A percentile compares a stretch with the other conserved stretches of the same genome.
Conservation (phyloP, 2,797 vertebrate genomes). For the Macroramphosus scolopax region DNA sequence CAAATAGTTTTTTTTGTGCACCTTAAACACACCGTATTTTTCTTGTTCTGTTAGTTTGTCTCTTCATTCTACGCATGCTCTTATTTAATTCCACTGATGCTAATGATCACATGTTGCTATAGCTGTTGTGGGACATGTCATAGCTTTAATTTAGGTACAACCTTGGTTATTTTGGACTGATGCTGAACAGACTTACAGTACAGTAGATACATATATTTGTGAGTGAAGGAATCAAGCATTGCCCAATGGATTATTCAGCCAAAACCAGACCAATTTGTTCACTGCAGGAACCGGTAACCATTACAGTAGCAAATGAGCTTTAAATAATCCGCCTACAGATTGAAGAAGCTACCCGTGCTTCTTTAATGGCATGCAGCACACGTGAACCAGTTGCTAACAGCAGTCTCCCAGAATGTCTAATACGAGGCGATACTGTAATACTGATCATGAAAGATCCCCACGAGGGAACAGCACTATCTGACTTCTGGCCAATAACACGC, state of each 20-base stretch:
- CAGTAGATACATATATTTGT: conserved; percentile 18
- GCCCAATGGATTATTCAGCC: too few relatives aligned
- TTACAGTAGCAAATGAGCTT: conserved; percentile 25
- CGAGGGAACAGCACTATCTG: conserved; percentile 24
- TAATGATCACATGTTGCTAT: too few relatives aligned
- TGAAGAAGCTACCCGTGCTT: conserved; percentile 21
- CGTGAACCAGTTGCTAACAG: conserved; percentile 27
- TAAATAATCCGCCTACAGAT: conserved; percentile 30
- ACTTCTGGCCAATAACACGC: conserved; percentile 14
- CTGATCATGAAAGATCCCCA: conserved; percentile 26
- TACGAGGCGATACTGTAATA: conserved; percentile 21
- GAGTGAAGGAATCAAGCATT: conserved; percentile 9
- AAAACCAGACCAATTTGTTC: too few relatives aligned
- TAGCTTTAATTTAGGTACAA: too few relatives aligned
- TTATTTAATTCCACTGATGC: too few relatives aligned
- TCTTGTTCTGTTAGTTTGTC: too few relatives aligned
- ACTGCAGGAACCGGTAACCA: conserved; percentile 4
- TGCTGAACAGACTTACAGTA: conserved; percentile 4
- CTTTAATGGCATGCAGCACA: conserved; percentile 16
- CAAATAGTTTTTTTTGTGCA: too few relatives aligned
- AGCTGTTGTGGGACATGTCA: too few relatives aligned
- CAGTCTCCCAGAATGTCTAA: conserved; percentile 23
- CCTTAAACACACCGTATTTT: too few relatives aligned
- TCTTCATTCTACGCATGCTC: too few relatives aligned
- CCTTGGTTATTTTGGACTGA: conserved; percentile 1